Conservation (phyloP, 2,797 vertebrate genomes). For the Anableps anableps region DNA sequence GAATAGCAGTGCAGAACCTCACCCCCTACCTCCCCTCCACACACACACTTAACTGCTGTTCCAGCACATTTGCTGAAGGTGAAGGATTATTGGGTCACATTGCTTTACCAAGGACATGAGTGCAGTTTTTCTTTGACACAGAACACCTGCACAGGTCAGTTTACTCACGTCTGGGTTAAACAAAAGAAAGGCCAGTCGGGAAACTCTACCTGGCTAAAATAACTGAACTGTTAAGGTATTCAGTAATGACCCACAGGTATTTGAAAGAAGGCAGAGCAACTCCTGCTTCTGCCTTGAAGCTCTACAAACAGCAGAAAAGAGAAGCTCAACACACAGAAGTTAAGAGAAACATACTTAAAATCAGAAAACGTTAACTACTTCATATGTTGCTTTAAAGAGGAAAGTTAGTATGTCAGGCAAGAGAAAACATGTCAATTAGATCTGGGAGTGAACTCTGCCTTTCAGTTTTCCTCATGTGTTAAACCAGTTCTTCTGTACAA, state of each 20-base stretch:
- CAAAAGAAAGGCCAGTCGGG: conserved; percentile 2
- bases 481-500: not conserved
- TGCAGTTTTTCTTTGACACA: conserved; percentile 46
- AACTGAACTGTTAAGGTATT: conserved; percentile 24
- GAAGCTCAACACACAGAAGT: not conserved
- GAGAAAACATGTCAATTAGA: not conserved
- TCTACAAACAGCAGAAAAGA: conserved; percentile 9
- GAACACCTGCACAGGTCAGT: conserved; percentile 55
- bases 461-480: not conserved
- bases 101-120: conserved; percentile 53
- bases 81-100: conserved; percentile 66
- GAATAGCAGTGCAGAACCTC: too few species aligned
- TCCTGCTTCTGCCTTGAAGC: not conserved
- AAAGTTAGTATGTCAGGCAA: not conserved
- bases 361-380: not conserved
- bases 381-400: not conserved
- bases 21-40: too few species aligned
- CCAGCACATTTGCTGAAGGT: conserved; percentile 62
- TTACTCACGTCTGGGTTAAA: conserved; percentile 8
- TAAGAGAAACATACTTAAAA: not conserved
- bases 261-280: conserved; percentile 17
- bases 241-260: conserved; percentile 15
- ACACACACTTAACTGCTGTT: conserved; percentile 49
- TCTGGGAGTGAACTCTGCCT: conserved; percentile 2
- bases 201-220: conserved; percentile 16